Evolutionary conservation across 2,113 vertebrate species (phyloP).

Genomic region (Bostrychus sinensis): DNA sequence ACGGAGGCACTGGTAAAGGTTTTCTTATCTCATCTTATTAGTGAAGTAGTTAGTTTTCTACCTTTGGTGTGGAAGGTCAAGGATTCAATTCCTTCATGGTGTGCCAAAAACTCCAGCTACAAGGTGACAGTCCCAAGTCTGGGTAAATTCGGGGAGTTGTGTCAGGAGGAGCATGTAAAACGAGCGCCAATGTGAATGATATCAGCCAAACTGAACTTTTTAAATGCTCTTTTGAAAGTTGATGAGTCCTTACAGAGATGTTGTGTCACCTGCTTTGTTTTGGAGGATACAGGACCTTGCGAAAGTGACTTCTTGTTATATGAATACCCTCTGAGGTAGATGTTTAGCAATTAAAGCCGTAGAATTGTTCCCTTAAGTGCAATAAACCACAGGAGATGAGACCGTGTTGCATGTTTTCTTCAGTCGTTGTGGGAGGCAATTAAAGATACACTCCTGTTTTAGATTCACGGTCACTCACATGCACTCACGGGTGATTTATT

Average conservation of each 20-base stretch:
- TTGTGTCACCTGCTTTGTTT: not conserved
- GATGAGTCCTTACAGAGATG: not conserved
- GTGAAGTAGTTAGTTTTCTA: too few species aligned
- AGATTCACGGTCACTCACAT: constrained; percentile 55
- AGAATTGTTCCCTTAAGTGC: constrained; percentile 22
- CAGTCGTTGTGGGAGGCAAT: constrained; percentile 47
- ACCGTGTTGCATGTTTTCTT: constrained; percentile 9
- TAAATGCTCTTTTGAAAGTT: not conserved
- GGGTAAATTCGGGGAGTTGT: too few species aligned
- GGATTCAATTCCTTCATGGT: too few species aligned
- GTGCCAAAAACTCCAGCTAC: too few species aligned
- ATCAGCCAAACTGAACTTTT: not conserved
- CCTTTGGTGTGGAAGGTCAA: too few species aligned
- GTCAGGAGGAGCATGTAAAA: too few species aligned
- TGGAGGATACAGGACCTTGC: not conserved
- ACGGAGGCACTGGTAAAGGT: too few species aligned
- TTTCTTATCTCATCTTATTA: too few species aligned
- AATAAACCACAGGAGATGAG: constrained; percentile 33
- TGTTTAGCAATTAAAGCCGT: constrained; percentile 48
- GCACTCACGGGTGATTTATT: constrained; percentile 50
- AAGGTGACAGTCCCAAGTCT: too few species aligned
- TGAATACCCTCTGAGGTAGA: constrained; percentile 5
- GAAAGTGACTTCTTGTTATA: constrained; percentile 19
- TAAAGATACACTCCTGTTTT: constrained; percentile 44
- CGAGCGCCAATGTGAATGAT: too few species aligned